These are phyloP conservation scores for Tapirus indicus DNA, from an alignment of 2,797 vertebrate genomes.

Conservation along the genomic window DNA sequence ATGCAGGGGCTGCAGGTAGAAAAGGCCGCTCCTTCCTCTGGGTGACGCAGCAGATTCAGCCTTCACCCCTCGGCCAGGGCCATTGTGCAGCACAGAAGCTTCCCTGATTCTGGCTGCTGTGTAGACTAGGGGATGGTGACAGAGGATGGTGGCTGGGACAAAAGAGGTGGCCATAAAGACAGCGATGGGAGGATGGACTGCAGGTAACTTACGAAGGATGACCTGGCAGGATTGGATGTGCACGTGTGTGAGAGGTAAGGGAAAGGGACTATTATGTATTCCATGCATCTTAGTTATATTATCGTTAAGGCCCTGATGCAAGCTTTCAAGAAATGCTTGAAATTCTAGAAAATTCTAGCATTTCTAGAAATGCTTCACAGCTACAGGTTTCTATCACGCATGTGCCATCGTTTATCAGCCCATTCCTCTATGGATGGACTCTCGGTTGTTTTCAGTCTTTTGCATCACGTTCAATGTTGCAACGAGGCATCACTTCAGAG, in stretches of 20 bases:
- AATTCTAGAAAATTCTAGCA: no score
- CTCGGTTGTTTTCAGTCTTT: neutral
- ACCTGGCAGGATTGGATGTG: no score
- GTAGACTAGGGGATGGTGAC: neutral
- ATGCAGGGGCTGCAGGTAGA: neutral
- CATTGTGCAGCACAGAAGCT: neutral
- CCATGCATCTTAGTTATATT: neutral
- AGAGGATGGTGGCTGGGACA: no score
- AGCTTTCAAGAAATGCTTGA: neutral
- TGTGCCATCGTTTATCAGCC: no score
- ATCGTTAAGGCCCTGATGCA: neutral
- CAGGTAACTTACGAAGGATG: neutral
- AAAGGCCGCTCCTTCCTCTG: neutral
- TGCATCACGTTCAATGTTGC: fast-evolving
- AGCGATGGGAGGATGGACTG: neutral
- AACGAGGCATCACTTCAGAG: neutral
- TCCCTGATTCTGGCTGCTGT: neutral
- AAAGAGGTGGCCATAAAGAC: neutral
- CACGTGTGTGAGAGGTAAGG: neutral
- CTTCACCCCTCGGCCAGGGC: neutral
- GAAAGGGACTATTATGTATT: neutral
- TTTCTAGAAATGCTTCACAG: neutral
- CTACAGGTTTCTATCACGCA: fast-evolving
- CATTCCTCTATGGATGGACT: neutral
- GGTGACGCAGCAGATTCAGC: neutral